Conservation (phyloP, 2,797 vertebrate species). For the Gymnothorax reevesii region DNA sequence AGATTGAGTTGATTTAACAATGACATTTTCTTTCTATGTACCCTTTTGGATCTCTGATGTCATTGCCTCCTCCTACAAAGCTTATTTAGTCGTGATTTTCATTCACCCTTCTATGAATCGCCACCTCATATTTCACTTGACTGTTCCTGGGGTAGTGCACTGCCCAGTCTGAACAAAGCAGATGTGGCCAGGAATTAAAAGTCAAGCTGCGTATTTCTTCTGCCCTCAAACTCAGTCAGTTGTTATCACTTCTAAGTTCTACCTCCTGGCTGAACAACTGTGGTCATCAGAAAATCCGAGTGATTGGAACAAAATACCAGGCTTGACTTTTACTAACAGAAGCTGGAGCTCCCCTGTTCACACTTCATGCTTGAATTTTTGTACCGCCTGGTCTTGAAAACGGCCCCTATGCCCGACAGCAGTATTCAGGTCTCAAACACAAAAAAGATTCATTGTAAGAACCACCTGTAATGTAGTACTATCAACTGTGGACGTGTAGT, state of each 20-base stretch:
- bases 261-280: not conserved
- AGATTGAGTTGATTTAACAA: too few relatives aligned
- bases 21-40: too few relatives aligned
- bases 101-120: not conserved
- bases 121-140: not conserved
- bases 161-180: not conserved
- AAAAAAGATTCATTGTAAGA: not conserved
- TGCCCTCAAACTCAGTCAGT: not conserved
- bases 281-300: not conserved
- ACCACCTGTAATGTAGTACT: not conserved
- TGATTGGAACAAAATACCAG: not conserved
- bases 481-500: not conserved
- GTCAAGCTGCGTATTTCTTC: not conserved
- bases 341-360: not conserved
- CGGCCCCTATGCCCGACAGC: not conserved
- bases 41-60: not conserved
- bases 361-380: not conserved
- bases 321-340: not conserved
- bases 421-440: not conserved
- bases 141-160: not conserved
- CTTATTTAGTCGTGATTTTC: not conserved
- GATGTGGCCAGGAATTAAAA: not conserved
- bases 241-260: not conserved
- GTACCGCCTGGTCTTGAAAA: not conserved
- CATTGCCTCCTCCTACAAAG: not conserved